Conservation (phyloP, 2,113 vertebrate species). For the Phylloscopus whistleri region DNA sequence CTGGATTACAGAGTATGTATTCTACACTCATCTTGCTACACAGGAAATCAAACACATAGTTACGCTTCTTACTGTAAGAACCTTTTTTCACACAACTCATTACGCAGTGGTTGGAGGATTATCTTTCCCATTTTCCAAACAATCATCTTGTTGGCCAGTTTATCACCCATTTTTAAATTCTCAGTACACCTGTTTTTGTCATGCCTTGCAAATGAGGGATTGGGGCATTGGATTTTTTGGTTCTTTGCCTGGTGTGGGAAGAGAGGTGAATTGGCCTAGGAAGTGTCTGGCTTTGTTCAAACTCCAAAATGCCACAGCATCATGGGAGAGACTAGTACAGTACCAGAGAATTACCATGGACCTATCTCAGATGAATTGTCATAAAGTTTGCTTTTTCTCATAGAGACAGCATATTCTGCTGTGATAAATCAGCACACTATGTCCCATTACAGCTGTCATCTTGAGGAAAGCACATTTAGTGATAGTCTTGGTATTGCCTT, state of each 20-base stretch:
- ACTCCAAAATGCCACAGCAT: neutral
- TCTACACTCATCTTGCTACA: neutral
- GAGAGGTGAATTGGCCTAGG: neutral
- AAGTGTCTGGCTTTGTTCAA: neutral
- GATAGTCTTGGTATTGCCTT: neutral
- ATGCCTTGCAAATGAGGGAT: neutral
- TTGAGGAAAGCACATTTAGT: neutral
- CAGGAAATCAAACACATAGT: neutral
- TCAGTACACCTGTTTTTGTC: neutral
- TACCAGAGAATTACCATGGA: neutral
- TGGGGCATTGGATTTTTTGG: accelerated
- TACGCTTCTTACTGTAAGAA: neutral
- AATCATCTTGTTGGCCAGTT: neutral
- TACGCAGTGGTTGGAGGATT: neutral
- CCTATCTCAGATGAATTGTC: neutral
- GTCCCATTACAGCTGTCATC: neutral
- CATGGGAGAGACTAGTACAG: neutral
- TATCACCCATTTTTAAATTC: neutral
- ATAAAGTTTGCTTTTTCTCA: neutral
- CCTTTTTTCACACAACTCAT: neutral
- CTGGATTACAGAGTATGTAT: neutral
- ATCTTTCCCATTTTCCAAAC: neutral
- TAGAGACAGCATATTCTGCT: neutral
- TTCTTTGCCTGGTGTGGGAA: accelerated
- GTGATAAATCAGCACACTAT: neutral